Base-by-base conservation (phyloP, 2,888 invertebrate genomes). In the Pasiphila rectangulata region DNA sequence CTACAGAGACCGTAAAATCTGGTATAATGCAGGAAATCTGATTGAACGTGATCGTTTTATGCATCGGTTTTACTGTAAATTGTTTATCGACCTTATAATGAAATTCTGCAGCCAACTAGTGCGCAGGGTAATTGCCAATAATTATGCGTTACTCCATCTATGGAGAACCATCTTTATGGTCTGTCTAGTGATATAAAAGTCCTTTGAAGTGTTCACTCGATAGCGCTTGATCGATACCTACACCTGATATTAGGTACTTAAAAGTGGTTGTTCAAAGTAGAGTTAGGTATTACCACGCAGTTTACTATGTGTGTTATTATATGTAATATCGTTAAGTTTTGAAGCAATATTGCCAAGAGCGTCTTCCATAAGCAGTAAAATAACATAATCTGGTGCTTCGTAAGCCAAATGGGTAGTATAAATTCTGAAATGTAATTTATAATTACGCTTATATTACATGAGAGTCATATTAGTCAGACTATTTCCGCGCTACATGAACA, bases 131-230 rank as follows among this genome's bases (percentile, higher is more conserved):
- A 73, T 72, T 72, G 67, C 62, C 25, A 60, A 64, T 72, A 71
- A 77, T 76, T 75, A 72, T 70, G 59, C 58, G 61, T 61, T 63
- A 44, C 55, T 51, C 68, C 68, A 66, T 72, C 64, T 69, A 71
- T 59, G 68, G 69, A 57, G 60, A 60, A 58, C 62, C 66, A 72
- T 73, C 66, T 72, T 69, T 71, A 69, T 62, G 58, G 63, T 52
- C 42, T 46, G 49, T 32, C 42, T 44, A 39, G 19, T 39, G 40
- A 30, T 32, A 32, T 32, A 32, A 32, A 32, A 32, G 17, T 42
- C 51, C 49, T 56, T 51, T 46, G 40, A 43, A 38, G 38, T 25
- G 19, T 19, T 39, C 19, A 29, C 29, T 20, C n/a, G n/a, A n/a
- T n/a, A 12, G 29, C 27, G 29, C 13, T 49, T 51, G 19, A 15